These are phyloP conservation scores for Acronicta alni DNA, from an alignment of 2,888 invertebrate genomes.

Conservation along the genomic window DNA sequence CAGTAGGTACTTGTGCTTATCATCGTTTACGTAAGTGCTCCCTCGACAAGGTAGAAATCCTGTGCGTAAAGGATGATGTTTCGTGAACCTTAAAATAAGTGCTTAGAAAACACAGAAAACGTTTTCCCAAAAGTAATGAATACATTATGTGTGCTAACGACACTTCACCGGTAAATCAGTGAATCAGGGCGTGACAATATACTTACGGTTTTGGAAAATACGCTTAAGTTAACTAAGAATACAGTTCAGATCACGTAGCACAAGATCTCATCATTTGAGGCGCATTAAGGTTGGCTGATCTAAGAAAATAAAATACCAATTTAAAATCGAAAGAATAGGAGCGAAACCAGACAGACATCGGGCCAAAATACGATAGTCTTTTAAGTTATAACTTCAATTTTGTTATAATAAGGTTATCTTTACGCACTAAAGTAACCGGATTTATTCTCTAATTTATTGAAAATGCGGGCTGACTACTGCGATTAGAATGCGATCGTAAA, in stretches of 20 bases:
- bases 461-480: constrained; percentile 1
- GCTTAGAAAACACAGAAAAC: background rate
- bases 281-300: background rate
- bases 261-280: background rate
- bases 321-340: background rate
- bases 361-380: too few relatives aligned
- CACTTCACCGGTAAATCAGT: constrained; percentile 5
- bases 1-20: background rate
- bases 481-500: background rate
- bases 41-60: background rate
- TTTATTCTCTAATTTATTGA: background rate
- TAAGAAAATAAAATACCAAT: background rate
- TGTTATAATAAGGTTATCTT: too few relatives aligned
- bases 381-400: too few relatives aligned
- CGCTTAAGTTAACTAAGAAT: background rate
- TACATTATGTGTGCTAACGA: background rate
- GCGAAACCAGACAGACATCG: background rate
- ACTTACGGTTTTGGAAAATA: constrained; percentile 4
- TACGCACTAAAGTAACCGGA: too few relatives aligned
- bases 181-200: constrained; percentile 15
- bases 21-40: constrained; percentile 1
- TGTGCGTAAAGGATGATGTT: background rate
- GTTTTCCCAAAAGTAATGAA: constrained; percentile 14
- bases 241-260: background rate
- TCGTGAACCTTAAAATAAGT: background rate